A percentile compares a stretch with the other conserved stretches of the same genome.
Evolutionary conservation across 1,140 invertebrate species (phyloP).

Genomic region (Subanguina moxae): DNA sequence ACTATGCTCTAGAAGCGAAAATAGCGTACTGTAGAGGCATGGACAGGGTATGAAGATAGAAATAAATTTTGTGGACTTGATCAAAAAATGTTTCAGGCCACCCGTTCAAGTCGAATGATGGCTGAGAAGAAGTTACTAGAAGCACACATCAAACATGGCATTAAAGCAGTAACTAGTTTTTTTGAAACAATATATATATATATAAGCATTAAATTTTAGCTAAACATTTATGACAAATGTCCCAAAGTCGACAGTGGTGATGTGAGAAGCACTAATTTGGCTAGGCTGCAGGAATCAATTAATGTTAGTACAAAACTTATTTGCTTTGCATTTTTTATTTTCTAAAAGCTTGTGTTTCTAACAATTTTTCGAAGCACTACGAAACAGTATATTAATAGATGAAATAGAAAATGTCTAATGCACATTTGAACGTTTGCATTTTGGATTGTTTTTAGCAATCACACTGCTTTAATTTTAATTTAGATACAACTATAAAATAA

Average conservation of each 20-base stretch:
- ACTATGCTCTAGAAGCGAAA: constrained; percentile 45
- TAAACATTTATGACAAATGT: constrained; percentile 55
- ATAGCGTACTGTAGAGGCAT: constrained; percentile 37
- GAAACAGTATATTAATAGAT: too few relatives aligned
- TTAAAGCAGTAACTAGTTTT: constrained; percentile 38
- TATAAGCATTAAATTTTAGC: not conserved
- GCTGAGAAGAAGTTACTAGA: constrained; percentile 57
- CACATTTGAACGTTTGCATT: too few relatives aligned
- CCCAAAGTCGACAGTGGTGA: constrained; percentile 53
- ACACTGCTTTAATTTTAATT: too few relatives aligned
- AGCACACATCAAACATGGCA: constrained; percentile 57
- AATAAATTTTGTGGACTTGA: not conserved
- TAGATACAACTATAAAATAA: constrained; percentile 22
- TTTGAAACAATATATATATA: too few relatives aligned
- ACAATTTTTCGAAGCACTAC: too few relatives aligned
- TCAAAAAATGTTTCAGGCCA: constrained; percentile 13
- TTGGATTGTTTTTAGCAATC: too few relatives aligned
- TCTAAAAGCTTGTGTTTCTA: too few relatives aligned
- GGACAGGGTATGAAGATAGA: constrained; percentile 30
- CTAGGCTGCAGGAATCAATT: constrained; percentile 55
- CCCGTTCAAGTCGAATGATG: constrained; percentile 49
- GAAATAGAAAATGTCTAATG: too few relatives aligned
- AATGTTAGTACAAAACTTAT: too few relatives aligned
- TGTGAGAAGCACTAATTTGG: constrained; percentile 45
- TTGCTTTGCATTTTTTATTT: too few relatives aligned